Evolutionary conservation across 2,797 vertebrate genomes (phyloP).

Genomic region (Leucoraja ocellata): DNA sequence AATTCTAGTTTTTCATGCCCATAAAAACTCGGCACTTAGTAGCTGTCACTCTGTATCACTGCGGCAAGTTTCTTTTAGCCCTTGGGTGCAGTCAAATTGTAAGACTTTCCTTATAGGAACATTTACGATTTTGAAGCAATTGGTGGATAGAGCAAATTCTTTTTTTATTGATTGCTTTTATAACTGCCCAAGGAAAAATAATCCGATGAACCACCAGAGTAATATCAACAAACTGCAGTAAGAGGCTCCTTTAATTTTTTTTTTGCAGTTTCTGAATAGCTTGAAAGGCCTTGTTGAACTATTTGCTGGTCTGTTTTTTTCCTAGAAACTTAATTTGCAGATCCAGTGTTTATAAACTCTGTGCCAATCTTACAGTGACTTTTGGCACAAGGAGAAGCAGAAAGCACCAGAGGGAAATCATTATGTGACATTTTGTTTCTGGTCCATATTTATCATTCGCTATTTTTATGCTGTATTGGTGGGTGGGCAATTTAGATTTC

Average conservation of each 20-base stretch:
- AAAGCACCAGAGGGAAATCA: not conserved
- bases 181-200: not conserved
- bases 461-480: not conserved
- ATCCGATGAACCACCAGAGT: not conserved
- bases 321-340: not conserved
- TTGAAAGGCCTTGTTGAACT: not conserved
- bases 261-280: too few relatives aligned
- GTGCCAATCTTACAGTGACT: not conserved
- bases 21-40: not conserved
- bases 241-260: not conserved
- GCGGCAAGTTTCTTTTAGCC: not conserved
- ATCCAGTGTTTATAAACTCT: not conserved
- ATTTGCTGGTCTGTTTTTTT: not conserved
- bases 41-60: not conserved
- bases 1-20: not conserved
- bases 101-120: not conserved
- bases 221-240: not conserved
- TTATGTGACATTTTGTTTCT: not conserved
- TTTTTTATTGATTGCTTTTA: not conserved
- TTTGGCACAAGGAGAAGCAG: not conserved
- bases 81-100: not conserved
- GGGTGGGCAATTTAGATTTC: not conserved
- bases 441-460: not conserved
- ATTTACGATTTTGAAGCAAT: not conserved
- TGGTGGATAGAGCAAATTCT: not conserved